Conservation (phyloP, 2,888 invertebrate species). For the Cancer borealis region DNA sequence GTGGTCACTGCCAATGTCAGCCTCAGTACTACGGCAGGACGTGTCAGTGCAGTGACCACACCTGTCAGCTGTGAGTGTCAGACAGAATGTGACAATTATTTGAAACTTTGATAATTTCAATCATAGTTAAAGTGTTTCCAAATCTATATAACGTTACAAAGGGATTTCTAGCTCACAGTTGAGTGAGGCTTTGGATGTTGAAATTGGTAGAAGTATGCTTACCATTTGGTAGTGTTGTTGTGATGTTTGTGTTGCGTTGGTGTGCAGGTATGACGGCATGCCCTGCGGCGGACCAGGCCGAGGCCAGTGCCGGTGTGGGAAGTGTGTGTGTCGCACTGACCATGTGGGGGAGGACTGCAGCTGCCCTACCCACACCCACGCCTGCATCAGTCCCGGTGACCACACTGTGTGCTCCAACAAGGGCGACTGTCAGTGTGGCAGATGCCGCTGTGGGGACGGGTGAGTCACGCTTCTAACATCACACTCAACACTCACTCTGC, state of each 20-base stretch:
- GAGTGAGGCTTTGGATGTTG: background rate
- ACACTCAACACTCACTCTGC: background rate
- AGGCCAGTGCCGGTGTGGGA: constrained; percentile 74
- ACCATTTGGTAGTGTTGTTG: background rate
- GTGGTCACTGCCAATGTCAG: constrained; percentile 68
- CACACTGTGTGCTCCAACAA: constrained; percentile 62
- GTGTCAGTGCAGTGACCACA: constrained; percentile 69
- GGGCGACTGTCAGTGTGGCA: constrained; percentile 71
- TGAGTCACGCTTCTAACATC: background rate
- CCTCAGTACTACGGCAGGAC: constrained; percentile 60
- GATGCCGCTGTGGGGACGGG: constrained; percentile 71
- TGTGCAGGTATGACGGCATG: constrained; percentile 69
- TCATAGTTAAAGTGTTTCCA: background rate
- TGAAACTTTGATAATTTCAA: background rate
- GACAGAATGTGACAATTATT: background rate
- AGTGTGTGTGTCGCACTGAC: constrained; percentile 67
- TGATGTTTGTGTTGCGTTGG: background rate
- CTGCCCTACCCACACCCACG: constrained; percentile 65
- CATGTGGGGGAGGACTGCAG: constrained; percentile 68
- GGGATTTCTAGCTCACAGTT: background rate
- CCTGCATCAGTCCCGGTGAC: constrained; percentile 53
- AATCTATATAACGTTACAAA: background rate
- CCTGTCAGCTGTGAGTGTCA: constrained; percentile 64
- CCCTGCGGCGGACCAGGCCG: constrained; percentile 69
- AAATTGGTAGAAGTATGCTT: background rate